Evolutionary conservation across 2,113 vertebrate genomes (phyloP).

Genomic region (Tachysurus fulvidraco): DNA sequence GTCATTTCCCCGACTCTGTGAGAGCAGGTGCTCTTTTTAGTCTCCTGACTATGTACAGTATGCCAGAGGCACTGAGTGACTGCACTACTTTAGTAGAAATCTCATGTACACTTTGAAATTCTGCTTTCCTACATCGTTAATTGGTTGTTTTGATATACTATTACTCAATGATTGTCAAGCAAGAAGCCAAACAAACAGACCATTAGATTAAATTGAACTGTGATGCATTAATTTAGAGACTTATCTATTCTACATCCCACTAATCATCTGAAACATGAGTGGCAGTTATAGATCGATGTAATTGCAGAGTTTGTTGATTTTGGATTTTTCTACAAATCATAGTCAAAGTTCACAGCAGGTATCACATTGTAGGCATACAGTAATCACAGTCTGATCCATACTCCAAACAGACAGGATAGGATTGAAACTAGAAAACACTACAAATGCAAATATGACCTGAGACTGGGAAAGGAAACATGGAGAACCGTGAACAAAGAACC

Average conservation of each 20-base stretch:
- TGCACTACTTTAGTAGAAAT: background rate
- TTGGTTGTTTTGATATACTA: background rate
- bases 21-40: slow-evolving; percentile 15
- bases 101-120: background rate
- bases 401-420: background rate
- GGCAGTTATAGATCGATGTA: slow-evolving; percentile 10
- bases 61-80: slow-evolving; percentile 16
- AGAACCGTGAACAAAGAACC: background rate
- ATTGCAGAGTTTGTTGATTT: slow-evolving; percentile 21
- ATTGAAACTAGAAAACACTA: background rate
- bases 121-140: slow-evolving; percentile 14
- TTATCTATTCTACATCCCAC: background rate
- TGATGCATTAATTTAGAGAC: background rate
- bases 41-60: background rate
- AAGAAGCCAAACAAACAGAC: slow-evolving; percentile 5
- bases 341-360: slow-evolving; percentile 10
- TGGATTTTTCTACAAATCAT: background rate
- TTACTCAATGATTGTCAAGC: slow-evolving; percentile 4
- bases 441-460: background rate
- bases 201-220: slow-evolving; percentile 5
- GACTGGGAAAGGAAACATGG: background rate
- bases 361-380: background rate
- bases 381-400: slow-evolving; percentile 9
- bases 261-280: slow-evolving; percentile 3
- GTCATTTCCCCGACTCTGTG: background rate